These are phyloP conservation scores for Sturmia bella DNA, from an alignment of 2,888 invertebrate species.

Conservation along the genomic window DNA sequence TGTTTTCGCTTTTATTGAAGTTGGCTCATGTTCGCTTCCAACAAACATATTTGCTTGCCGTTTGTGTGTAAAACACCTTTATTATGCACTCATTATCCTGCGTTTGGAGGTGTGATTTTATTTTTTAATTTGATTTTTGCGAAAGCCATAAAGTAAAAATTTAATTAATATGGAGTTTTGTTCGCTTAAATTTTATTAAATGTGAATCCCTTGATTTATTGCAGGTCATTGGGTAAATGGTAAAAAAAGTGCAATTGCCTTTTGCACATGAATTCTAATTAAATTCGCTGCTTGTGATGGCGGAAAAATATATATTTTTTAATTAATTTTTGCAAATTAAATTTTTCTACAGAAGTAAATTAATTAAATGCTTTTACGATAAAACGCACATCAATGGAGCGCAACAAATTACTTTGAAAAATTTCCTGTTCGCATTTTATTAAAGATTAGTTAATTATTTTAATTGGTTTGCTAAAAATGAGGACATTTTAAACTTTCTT, in stretches of 20 bases:
- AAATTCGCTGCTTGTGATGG: slow-evolving; percentile 11
- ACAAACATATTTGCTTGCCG: no score
- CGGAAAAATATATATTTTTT: background rate
- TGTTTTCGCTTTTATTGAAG: no score
- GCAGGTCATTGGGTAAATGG: slow-evolving; percentile 29
- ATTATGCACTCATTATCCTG: background rate
- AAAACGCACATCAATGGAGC: no score
- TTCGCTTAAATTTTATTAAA: slow-evolving; percentile 19
- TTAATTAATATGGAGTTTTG: slow-evolving; percentile 21
- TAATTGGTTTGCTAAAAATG: no score
- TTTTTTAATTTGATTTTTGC: slow-evolving; percentile 14
- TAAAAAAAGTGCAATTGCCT: background rate
- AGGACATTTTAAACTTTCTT: no score
- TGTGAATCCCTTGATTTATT: background rate
- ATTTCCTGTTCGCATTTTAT: no score
- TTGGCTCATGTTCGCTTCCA: no score
- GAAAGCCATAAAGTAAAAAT: slow-evolving; percentile 25
- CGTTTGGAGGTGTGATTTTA: background rate
- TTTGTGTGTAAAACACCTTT: no score
- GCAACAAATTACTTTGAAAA: no score
- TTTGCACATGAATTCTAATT: slow-evolving; percentile 21
- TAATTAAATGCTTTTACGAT: no score
- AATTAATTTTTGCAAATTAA: slow-evolving; percentile 9
- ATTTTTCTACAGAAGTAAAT: background rate
- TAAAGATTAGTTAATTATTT: slow-evolving; percentile 1